A percentile compares a stretch with the other conserved stretches of the same genome.
Evolutionary conservation across 1,140 invertebrate species (phyloP).

Genomic region (Samia ricini): DNA sequence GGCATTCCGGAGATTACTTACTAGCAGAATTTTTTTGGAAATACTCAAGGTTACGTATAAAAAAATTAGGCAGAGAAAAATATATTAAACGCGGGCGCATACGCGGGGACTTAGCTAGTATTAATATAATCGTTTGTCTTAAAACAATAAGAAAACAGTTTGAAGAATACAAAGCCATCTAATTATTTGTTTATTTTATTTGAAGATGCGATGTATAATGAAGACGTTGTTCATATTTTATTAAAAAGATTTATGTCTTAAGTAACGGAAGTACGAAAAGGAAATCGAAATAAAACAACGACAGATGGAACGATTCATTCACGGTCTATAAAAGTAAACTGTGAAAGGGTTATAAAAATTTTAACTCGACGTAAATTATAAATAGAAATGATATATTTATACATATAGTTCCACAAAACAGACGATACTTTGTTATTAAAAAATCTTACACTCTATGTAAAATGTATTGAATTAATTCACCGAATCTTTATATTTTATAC

Average conservation of each 20-base stretch:
- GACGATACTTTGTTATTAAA: too few species aligned
- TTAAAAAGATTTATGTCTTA: constrained; percentile 54
- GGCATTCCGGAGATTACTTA: too few species aligned
- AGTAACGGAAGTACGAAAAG: constrained; percentile 64
- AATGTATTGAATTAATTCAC: too few species aligned
- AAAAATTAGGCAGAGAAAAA: too few species aligned
- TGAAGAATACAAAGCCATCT: not conserved
- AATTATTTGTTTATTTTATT: constrained; percentile 4
- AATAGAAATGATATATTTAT: constrained; percentile 36
- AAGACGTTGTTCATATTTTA: constrained; percentile 59
- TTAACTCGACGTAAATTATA: constrained; percentile 37
- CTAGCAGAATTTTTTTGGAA: too few species aligned
- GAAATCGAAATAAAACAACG: constrained; percentile 70
- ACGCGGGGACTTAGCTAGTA: too few species aligned
- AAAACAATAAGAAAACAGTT: not conserved
- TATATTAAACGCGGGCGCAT: too few species aligned
- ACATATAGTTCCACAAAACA: not conserved
- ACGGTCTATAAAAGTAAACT: constrained; percentile 53
- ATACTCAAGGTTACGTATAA: too few species aligned
- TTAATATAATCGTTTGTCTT: too few species aligned
- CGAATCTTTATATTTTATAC: too few species aligned
- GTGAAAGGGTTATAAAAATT: constrained; percentile 63
- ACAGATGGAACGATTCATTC: constrained; percentile 67
- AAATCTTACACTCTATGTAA: too few species aligned
- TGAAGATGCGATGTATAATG: not conserved